Evolutionary conservation across 2,113 vertebrate species (phyloP).

Genomic region (Carassius carassius): DNA sequence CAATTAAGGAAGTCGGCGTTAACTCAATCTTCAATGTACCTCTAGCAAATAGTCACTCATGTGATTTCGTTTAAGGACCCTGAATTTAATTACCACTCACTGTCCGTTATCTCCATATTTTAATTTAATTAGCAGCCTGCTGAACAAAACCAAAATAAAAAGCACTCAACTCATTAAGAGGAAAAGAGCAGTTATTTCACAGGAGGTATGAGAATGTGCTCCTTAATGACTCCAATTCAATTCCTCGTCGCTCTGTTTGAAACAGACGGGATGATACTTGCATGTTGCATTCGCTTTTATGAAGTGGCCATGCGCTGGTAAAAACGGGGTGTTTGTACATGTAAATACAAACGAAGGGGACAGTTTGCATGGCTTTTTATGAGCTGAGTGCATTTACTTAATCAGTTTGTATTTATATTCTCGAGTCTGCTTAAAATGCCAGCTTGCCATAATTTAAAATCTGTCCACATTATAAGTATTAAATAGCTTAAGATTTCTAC

Average conservation of each 20-base stretch:
- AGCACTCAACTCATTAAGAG: constrained; percentile 49
- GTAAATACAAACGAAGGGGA: background rate
- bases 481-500: background rate
- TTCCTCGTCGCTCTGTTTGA: constrained; percentile 17
- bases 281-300: constrained; percentile 25
- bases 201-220: constrained; percentile 18
- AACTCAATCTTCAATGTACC: constrained; percentile 42
- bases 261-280: constrained; percentile 29
- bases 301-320: background rate
- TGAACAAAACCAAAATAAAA: constrained; percentile 53
- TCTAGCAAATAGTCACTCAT: constrained; percentile 38
- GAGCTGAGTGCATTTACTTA: constrained; percentile 1
- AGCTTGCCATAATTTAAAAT: background rate
- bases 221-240: constrained; percentile 19
- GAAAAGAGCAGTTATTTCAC: constrained; percentile 38
- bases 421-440: background rate
- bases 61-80: constrained; percentile 42
- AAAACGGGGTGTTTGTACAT: background rate
- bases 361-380: background rate
- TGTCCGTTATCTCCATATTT: constrained; percentile 51
- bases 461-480: background rate
- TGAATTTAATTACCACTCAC: constrained; percentile 49
- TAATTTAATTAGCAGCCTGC: constrained; percentile 51
- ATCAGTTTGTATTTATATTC: background rate
- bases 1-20: constrained; percentile 33